These are phyloP conservation scores for Acronicta psi DNA, from an alignment of 2,888 invertebrate genomes.

Conservation along the genomic window DNA sequence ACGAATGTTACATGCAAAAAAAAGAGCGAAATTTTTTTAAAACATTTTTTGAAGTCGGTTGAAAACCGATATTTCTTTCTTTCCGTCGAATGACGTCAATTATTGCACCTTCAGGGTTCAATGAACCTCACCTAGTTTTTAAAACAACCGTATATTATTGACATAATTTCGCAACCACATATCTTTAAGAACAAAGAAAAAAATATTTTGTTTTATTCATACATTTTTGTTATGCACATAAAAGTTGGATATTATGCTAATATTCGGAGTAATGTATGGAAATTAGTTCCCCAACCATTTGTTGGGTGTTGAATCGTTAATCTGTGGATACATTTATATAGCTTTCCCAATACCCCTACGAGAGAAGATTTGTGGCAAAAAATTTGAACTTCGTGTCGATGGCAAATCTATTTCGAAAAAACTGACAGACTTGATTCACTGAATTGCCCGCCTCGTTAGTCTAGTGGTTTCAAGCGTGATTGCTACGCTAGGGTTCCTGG, in stretches of 20 bases:
- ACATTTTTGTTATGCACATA: slow-evolving; percentile 53
- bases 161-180: slow-evolving; percentile 34
- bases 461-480: too few relatives aligned
- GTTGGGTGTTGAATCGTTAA: slow-evolving; percentile 36
- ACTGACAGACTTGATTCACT: too few relatives aligned
- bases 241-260: slow-evolving; percentile 51
- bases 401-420: too few relatives aligned
- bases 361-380: not conserved
- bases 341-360: not conserved
- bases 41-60: too few relatives aligned
- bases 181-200: slow-evolving; percentile 38
- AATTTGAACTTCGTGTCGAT: too few relatives aligned
- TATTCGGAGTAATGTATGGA: slow-evolving; percentile 39
- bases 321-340: slow-evolving; percentile 15
- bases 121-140: slow-evolving; percentile 42
- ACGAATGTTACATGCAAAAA: too few relatives aligned
- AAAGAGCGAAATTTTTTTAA: too few relatives aligned
- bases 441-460: too few relatives aligned
- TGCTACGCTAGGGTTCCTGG: too few relatives aligned
- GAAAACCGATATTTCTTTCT: too few relatives aligned
- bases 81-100: too few relatives aligned
- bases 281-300: slow-evolving; percentile 40
- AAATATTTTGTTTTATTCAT: slow-evolving; percentile 50
- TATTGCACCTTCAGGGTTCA: slow-evolving; percentile 8
- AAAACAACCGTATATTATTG: slow-evolving; percentile 34